phyloP scores from a whole-genome alignment of 35 echinoderm and acorn worm genomes.

The Patiria miniata region DNA sequence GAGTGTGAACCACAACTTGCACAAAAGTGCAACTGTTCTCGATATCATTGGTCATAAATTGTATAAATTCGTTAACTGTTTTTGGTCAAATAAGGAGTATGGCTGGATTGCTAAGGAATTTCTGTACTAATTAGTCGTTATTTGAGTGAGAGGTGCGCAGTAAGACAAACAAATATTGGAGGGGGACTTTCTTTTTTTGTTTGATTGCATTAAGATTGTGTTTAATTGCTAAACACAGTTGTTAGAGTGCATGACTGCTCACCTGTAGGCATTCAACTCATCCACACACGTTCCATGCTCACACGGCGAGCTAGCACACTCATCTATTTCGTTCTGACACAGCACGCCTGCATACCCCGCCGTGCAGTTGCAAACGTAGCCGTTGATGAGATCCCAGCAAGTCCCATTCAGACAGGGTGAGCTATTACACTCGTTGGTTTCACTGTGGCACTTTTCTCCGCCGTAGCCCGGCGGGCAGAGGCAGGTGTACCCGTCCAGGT shows the following conservation, averaged over 20 bases:
- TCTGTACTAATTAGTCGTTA: too few relatives aligned
- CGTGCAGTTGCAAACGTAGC: constrained; percentile 63
- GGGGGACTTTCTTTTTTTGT: too few relatives aligned
- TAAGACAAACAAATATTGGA: too few relatives aligned
- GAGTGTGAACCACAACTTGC: too few relatives aligned
- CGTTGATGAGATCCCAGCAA: constrained; percentile 53
- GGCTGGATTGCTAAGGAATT: too few relatives aligned
- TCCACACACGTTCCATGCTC: constrained; percentile 60
- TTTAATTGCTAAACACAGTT: too few relatives aligned
- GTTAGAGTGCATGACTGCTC: background rate
- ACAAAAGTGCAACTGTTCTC: too few relatives aligned
- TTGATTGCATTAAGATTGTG: too few relatives aligned
- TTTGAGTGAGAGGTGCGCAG: too few relatives aligned
- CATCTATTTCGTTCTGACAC: constrained; percentile 47
- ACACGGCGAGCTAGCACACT: constrained; percentile 46
- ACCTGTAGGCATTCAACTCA: constrained; percentile 38
- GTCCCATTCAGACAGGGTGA: constrained; percentile 51
- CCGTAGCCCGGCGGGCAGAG: constrained; percentile 46
- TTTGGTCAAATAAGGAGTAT: too few relatives aligned
- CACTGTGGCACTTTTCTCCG: constrained; percentile 46
- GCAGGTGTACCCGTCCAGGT: constrained; percentile 37
- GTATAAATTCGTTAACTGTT: too few relatives aligned
- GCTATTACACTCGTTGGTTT: constrained; percentile 68
- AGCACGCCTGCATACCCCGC: constrained; percentile 45
- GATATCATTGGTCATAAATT: too few relatives aligned